phyloP scores from a whole-genome alignment of 1,140 invertebrate genomes.

The Vanessa tameamea region DNA sequence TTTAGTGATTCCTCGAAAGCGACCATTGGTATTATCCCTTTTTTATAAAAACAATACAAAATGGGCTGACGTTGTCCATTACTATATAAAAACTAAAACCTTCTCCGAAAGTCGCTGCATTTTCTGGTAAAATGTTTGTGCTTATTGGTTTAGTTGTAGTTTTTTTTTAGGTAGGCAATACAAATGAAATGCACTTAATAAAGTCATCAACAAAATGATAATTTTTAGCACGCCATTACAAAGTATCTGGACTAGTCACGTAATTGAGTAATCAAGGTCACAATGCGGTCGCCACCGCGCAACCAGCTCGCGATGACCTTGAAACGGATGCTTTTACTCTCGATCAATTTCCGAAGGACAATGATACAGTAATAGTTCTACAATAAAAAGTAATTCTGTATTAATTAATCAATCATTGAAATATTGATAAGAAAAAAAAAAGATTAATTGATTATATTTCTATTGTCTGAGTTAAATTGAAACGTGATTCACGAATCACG shows the following conservation, averaged over 20 bases:
- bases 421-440: neutral
- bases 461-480: constrained; percentile 3
- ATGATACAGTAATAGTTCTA: neutral
- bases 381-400: neutral
- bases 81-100: too few relatives aligned
- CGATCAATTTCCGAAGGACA: constrained; percentile 2
- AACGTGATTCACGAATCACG: constrained; percentile 2
- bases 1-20: too few relatives aligned
- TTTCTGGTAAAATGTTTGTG: too few relatives aligned
- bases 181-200: neutral
- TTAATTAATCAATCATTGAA: constrained; percentile 1
- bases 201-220: neutral
- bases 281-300: constrained; percentile 2
- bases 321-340: constrained; percentile 7
- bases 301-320: neutral
- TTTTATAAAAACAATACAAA: too few relatives aligned
- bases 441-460: neutral
- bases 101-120: too few relatives aligned
- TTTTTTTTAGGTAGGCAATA: too few relatives aligned
- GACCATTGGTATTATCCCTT: too few relatives aligned
- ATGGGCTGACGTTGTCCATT: too few relatives aligned
- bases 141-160: too few relatives aligned
- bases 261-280: constrained; percentile 17
- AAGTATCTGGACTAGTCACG: neutral
- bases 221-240: neutral